Evolutionary conservation across 2,888 invertebrate genomes (phyloP).

Genomic region (Bugula neritina): DNA sequence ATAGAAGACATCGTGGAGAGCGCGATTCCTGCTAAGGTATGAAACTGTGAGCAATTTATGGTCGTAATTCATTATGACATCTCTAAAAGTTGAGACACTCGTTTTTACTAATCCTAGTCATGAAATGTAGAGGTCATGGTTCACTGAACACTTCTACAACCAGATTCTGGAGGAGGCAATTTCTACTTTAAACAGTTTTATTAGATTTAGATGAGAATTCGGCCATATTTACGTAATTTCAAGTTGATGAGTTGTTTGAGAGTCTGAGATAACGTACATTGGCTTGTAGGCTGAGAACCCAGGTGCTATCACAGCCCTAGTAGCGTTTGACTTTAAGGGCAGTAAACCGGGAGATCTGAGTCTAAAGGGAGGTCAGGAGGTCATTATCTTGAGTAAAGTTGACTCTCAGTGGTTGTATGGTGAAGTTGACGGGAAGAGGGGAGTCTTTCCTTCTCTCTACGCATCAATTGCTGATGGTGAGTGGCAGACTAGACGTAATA

Average conservation of each 20-base stretch:
- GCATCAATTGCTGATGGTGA: conserved; percentile 6
- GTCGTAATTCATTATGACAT: too few relatives aligned
- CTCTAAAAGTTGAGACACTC: too few relatives aligned
- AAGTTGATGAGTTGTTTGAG: not conserved
- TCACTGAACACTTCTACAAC: too few relatives aligned
- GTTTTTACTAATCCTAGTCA: too few relatives aligned
- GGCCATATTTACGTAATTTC: too few relatives aligned
- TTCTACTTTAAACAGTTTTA: too few relatives aligned
- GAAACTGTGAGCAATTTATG: too few relatives aligned
- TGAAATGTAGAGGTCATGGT: too few relatives aligned
- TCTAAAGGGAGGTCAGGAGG: conserved; percentile 16
- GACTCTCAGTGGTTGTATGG: conserved; percentile 22
- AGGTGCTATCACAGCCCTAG: not conserved
- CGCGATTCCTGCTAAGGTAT: not conserved
- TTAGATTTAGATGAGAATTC: too few relatives aligned
- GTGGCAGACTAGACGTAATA: too few relatives aligned
- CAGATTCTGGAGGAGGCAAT: too few relatives aligned
- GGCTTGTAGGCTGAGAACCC: not conserved
- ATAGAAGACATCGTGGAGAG: not conserved
- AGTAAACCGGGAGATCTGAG: not conserved
- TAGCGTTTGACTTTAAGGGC: conserved; percentile 1
- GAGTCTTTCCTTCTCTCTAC: conserved; percentile 17
- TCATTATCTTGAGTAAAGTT: not conserved
- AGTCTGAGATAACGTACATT: not conserved
- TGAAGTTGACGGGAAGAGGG: conserved; percentile 2